Conservation (phyloP, 2,113 vertebrate genomes). For the Cranoglanis bouderius region DNA sequence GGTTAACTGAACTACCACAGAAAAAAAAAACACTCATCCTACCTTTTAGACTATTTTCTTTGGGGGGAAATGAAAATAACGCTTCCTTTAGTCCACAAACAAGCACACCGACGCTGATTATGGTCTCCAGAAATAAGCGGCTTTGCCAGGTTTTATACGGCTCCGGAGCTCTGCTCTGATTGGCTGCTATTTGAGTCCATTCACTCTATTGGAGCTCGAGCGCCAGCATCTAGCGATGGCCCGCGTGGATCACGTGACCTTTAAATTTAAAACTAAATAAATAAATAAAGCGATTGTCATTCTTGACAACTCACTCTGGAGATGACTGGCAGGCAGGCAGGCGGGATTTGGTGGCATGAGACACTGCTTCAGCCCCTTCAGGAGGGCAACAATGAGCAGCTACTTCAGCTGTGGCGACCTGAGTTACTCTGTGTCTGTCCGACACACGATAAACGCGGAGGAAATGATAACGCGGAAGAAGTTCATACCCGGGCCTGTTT, state of each 20-base stretch:
- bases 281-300: too few species aligned
- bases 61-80: constrained; percentile 32
- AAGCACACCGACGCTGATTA: constrained; percentile 53
- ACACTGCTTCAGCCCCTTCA: background rate
- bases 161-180: constrained; percentile 59
- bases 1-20: background rate
- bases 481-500: background rate
- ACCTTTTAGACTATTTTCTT: constrained; percentile 51
- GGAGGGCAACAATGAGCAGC: background rate
- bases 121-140: constrained; percentile 55
- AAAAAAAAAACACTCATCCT: constrained; percentile 10
- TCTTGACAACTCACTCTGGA: constrained; percentile 42
- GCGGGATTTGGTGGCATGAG: background rate
- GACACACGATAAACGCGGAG: background rate
- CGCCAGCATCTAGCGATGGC: constrained; percentile 46
- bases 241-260: constrained; percentile 41
- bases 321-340: background rate
- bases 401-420: background rate
- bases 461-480: background rate
- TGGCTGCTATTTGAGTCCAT: constrained; percentile 87
- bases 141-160: constrained; percentile 73
- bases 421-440: background rate
- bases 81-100: constrained; percentile 41
- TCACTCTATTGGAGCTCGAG: constrained; percentile 80
- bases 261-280: too few species aligned